Base-by-base conservation (phyloP, 2,797 vertebrate species). In the Falco naumanni region DNA sequence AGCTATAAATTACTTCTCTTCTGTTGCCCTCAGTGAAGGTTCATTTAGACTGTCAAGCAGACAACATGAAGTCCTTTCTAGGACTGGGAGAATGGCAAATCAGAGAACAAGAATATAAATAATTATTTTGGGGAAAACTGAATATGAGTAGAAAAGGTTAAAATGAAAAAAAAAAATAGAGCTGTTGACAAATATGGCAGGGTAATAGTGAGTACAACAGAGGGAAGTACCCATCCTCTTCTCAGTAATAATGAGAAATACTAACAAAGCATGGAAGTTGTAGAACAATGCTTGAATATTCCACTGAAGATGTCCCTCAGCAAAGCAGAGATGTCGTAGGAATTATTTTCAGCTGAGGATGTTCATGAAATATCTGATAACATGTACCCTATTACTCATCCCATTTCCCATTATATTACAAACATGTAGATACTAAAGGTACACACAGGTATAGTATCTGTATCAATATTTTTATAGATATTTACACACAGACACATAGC, bases 361-460 rank as follows among this genome's bases (percentile, higher is more conserved):
- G 6, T 21, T 29, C 63, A 20, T 65, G 16, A 61, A 68, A 75
- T 78, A 51, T 9, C 22, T 48, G 41, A 28, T 15, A 53, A 37
- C 34, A 37, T 6, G 28, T n/a, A 59, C 6, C 12, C 2, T 45
- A 8, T 53, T 82, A 16, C 57, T 89, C 6, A 41, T 56, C 16
- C 4, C 4, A 8, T 83, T 71, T 83, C 13, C 6, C 18, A 11
- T 21, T 48, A 16, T 60, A 68, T 59, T 81, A 20, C 11, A 84
- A 74, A 24, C 7, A 64, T 3, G 22, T 29, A 60, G 13, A 9
- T 69, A 28, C 21, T n/a, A 69, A 92, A 51, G 4, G 6, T 56
- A 48, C 9, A 20, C 9, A n/a, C 3, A 31, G 0, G 2, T 2
- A 10, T 6, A 26, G 0, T 43, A 22, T 65, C 7, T 28, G 10